Conservation (phyloP, 2,888 invertebrate species). For the Biston betularia region DNA sequence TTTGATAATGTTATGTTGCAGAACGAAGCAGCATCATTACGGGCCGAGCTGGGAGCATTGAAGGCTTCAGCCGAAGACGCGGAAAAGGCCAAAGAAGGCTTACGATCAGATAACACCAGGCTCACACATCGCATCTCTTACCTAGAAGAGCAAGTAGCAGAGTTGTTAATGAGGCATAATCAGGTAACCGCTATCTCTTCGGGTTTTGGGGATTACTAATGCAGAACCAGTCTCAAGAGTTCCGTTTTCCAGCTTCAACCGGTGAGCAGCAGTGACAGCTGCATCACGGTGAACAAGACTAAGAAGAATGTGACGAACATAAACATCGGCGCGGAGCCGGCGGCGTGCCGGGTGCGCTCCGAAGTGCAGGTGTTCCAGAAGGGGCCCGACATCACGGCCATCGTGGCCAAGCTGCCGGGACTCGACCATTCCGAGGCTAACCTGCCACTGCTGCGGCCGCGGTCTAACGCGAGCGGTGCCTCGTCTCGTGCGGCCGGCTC, state of each 20-base stretch:
- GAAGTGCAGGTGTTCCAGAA: constrained; percentile 91
- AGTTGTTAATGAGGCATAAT: constrained; percentile 81
- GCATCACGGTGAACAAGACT: constrained; percentile 85
- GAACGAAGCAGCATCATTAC: constrained; percentile 84
- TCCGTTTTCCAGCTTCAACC: constrained; percentile 65
- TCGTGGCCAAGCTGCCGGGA: constrained; percentile 88
- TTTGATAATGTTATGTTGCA: constrained; percentile 38
- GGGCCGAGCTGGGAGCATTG: constrained; percentile 86
- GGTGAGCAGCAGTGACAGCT: constrained; percentile 75
- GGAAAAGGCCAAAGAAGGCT: constrained; percentile 87
- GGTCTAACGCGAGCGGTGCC: constrained; percentile 85
- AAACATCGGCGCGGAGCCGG: constrained; percentile 88
- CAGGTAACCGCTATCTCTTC: constrained; percentile 56
- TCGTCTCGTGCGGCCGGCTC: constrained; percentile 81
- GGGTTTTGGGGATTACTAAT: background rate
- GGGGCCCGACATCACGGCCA: constrained; percentile 92
- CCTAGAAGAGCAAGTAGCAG: constrained; percentile 94
- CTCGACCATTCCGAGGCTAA: constrained; percentile 77
- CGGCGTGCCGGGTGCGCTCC: constrained; percentile 70
- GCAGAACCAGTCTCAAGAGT: background rate
- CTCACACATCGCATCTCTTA: constrained; percentile 95
- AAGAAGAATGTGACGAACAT: constrained; percentile 90
- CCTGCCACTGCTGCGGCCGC: constrained; percentile 82
- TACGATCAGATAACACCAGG: constrained; percentile 92
- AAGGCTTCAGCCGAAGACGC: constrained; percentile 88